Conservation (phyloP, 2,113 vertebrate species). For the Esox niger region DNA sequence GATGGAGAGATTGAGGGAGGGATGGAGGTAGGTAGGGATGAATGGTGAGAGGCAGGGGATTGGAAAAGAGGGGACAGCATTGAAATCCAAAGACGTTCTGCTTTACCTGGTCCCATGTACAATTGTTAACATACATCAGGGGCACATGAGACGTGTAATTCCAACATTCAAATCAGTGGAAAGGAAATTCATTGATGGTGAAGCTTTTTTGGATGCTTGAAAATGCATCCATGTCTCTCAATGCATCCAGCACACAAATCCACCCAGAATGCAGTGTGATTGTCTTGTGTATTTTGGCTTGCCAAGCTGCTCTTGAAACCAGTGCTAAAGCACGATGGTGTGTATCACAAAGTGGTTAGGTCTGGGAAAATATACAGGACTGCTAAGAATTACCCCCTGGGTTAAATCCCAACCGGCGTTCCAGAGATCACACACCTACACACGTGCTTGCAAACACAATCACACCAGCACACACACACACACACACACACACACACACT, state of each 20-base stretch:
- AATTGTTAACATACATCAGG: too few species aligned
- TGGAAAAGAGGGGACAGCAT: too few species aligned
- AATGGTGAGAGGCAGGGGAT: not conserved
- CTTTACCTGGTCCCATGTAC: too few species aligned
- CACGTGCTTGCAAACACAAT: not conserved
- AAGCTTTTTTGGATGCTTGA: not conserved
- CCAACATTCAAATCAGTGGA: not conserved
- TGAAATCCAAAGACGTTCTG: too few species aligned
- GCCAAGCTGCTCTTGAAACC: not conserved
- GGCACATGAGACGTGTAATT: not conserved
- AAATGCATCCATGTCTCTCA: not conserved
- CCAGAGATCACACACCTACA: not conserved
- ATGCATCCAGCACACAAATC: not conserved
- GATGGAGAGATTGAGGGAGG: not conserved
- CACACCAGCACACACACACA: not conserved
- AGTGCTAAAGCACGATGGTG: not conserved
- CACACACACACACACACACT: too few species aligned
- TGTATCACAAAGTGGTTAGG: conserved; percentile 4
- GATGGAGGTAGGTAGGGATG: not conserved
- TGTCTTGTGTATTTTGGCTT: conserved; percentile 9
- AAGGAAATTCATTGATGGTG: not conserved
- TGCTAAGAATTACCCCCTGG: not conserved
- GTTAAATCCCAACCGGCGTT: not conserved
- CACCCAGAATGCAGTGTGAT: not conserved
- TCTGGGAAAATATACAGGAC: conserved; percentile 10